phyloP scores from a whole-genome alignment of 2,888 invertebrate species.

The Nephrotoma guestfalica region DNA sequence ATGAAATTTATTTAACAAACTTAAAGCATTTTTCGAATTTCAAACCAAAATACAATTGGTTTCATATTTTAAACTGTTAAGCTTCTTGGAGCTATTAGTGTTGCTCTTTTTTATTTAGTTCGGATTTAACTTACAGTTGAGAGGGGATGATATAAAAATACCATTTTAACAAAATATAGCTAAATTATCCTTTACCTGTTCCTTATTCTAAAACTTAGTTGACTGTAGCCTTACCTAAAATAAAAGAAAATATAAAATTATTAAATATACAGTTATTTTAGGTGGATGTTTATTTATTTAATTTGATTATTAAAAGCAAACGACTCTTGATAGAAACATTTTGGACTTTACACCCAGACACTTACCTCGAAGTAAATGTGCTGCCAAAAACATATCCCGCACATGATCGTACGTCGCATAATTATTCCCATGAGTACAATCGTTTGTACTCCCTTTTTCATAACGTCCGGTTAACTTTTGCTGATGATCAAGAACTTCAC shows the following conservation, averaged over 20 bases:
- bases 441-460: neutral
- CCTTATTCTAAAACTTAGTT: neutral
- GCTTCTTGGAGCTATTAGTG: too few relatives aligned
- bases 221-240: neutral
- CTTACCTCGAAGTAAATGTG: slow-evolving; percentile 49
- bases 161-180: too few relatives aligned
- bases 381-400: slow-evolving; percentile 48
- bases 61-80: too few relatives aligned
- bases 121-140: too few relatives aligned
- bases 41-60: too few relatives aligned
- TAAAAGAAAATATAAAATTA: neutral
- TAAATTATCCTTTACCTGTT: neutral
- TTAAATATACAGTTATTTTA: neutral
- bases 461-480: slow-evolving; percentile 8
- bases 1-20: too few relatives aligned
- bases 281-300: neutral
- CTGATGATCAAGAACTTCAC: slow-evolving; percentile 14
- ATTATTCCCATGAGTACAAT: slow-evolving; percentile 8
- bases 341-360: neutral
- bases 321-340: neutral
- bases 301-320: neutral
- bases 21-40: too few relatives aligned
- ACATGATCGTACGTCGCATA: slow-evolving; percentile 27
- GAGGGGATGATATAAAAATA: too few relatives aligned
- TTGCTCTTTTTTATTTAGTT: too few relatives aligned